These are phyloP conservation scores for Cremastinae sp. DNA, from an alignment of 2,888 invertebrate species.

Conservation along the genomic window DNA sequence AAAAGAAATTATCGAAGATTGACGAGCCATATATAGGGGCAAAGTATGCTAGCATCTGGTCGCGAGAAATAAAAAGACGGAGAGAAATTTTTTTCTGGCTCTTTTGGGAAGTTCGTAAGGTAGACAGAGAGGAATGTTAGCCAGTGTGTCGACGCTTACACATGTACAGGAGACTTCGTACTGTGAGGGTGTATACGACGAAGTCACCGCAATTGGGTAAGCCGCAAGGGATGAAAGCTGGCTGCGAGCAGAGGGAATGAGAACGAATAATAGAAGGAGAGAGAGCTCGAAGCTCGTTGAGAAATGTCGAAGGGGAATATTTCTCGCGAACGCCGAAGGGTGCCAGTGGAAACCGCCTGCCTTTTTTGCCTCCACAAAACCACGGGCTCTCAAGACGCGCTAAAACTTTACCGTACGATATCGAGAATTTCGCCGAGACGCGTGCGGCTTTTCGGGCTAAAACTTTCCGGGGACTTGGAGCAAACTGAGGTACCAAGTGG, in stretches of 20 bases:
- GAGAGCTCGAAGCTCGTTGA: slow-evolving; percentile 26
- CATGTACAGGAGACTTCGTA: slow-evolving; percentile 36
- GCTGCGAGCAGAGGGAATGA: slow-evolving; percentile 1
- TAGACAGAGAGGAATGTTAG: slow-evolving; percentile 21
- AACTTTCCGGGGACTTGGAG: neutral
- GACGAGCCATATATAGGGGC: no score
- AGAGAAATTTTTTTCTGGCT: slow-evolving; percentile 1
- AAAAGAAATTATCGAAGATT: no score
- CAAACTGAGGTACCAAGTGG: no score
- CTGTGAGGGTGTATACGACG: slow-evolving; percentile 10
- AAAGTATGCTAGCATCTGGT: no score
- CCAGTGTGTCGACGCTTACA: slow-evolving; percentile 8
- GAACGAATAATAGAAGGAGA: neutral
- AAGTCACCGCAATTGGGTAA: slow-evolving; percentile 31
- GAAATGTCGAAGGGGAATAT: slow-evolving; percentile 40
- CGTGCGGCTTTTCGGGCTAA: neutral
- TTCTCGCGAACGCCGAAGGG: slow-evolving; percentile 16
- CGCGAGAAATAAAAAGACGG: neutral
- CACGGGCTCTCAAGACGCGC: slow-evolving; percentile 18
- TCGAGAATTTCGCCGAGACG: slow-evolving; percentile 17
- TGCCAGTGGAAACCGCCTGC: slow-evolving; percentile 2
- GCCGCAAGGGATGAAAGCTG: slow-evolving; percentile 40
- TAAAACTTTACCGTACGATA: slow-evolving; percentile 17
- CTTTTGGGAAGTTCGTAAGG: slow-evolving; percentile 8
- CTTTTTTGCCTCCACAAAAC: slow-evolving; percentile 2